phyloP scores from a whole-genome alignment of 2,113 vertebrate species.

The Neomonachus schauinslandi region DNA sequence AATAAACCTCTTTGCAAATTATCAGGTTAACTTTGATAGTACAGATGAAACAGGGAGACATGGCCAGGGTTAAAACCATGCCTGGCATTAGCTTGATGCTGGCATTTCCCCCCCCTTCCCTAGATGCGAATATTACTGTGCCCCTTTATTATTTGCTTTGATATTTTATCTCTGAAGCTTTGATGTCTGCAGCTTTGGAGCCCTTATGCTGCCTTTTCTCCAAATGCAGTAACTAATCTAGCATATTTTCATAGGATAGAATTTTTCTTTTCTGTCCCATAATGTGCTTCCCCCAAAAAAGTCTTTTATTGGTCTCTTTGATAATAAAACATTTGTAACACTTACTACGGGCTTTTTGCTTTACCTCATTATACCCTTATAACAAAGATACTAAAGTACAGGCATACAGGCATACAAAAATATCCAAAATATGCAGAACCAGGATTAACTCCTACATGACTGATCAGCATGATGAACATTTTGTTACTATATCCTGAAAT shows the following conservation, averaged over 20 bases:
- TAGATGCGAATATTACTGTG: not conserved
- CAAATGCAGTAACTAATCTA: not conserved
- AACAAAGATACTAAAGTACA: not conserved
- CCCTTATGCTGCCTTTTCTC: not conserved
- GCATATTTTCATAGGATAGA: not conserved
- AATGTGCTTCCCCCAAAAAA: not conserved
- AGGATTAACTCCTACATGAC: not conserved
- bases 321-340: constrained; percentile 2
- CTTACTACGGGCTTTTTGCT: not conserved
- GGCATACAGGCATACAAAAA: not conserved
- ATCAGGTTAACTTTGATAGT: not conserved
- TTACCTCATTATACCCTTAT: not conserved
- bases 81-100: not conserved
- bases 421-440: not conserved
- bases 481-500: constrained; percentile 3
- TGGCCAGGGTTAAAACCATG: not conserved
- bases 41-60: not conserved
- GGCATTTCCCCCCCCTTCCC: not conserved
- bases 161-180: not conserved
- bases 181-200: not conserved
- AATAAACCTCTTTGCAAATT: not conserved
- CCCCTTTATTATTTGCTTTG: not conserved
- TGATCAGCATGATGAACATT: not conserved
- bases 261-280: not conserved
- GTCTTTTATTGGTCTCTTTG: not conserved